Base-by-base conservation (phyloP, 2,113 vertebrate genomes). In the Paralichthys olivaceus region DNA sequence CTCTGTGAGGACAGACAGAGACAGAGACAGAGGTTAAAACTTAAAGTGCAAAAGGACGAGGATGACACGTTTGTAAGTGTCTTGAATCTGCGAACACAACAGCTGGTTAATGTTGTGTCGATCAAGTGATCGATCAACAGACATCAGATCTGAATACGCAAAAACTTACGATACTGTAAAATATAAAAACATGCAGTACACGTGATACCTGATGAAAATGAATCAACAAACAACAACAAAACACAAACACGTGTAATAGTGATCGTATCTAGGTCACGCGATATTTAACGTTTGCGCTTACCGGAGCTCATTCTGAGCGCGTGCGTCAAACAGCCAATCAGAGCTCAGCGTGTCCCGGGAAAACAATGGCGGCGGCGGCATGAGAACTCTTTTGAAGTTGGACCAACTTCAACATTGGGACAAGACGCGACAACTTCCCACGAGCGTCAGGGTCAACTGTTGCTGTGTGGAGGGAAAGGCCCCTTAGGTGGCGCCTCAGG, bases 1-100 rank as follows among this genome's bases (percentile, higher is more conserved):
- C 78, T 97, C 95, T 92, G 70, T 80, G 51, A 26, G 1, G 15
- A 63, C 15, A 26, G 32, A 69, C 20, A 56, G 7, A 13, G 23
- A 75, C 20, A 75, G 28, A 40, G 20, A 19, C 20, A 29, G 0
- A 7, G 6, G 28, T 58, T 15, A 59, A 59, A 20, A 59, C 57
- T n/a, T n/a, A 29, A 53, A 7, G 40, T 2, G 19, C 47, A 49
- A 15, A 15, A 15, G 51, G 2, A 22, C 4, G 2, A 22, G 8
- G 51, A n/a, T n/a, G 32, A 34, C 32, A 34, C 1, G 9, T 34
- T 8, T 9, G 32, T 19, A 19, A 47, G 17, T 15, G 5, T 47
- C 11, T 40, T 40, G 37, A 40, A 40, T 12, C 37, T 1, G 37
- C 37, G 37, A 13, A 13, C 37, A 40, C 37, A 13, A 40, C 37